phyloP scores from a whole-genome alignment of 1,140 invertebrate species.

The Zaprionus ghesquierei region DNA sequence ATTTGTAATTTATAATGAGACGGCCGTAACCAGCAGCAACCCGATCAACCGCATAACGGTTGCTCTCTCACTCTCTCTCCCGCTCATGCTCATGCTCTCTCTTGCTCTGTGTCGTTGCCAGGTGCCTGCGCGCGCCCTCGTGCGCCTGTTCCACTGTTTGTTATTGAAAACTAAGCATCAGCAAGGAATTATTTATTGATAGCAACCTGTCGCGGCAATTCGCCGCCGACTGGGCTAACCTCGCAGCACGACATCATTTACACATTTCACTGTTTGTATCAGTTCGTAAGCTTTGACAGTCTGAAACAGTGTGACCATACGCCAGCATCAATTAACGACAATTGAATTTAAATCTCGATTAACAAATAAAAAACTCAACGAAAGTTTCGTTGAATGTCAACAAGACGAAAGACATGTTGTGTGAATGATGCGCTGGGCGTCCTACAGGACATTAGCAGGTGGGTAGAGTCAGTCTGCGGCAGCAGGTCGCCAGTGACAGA shows the following conservation, averaged over 20 bases:
- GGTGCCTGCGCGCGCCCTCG: conserved; percentile 15
- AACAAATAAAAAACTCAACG: neutral
- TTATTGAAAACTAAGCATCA: conserved; percentile 76
- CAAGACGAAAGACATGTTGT: neutral
- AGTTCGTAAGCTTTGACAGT: neutral
- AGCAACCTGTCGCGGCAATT: conserved; percentile 55
- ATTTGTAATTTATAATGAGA: neutral
- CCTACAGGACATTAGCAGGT: neutral
- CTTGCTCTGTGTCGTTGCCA: conserved; percentile 48
- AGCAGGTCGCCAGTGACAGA: neutral
- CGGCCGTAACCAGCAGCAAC: conserved; percentile 30
- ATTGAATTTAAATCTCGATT: neutral
- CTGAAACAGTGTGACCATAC: neutral
- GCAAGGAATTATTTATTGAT: conserved; percentile 66
- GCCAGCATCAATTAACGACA: neutral
- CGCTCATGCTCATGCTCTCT: neutral
- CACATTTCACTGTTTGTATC: neutral
- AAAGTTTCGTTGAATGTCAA: neutral
- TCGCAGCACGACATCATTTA: conserved; percentile 35
- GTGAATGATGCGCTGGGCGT: neutral
- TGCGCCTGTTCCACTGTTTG: conserved; percentile 45
- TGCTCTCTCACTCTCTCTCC: neutral
- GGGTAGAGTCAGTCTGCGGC: neutral
- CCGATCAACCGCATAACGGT: conserved; percentile 11
- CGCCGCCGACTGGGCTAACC: neutral